Base-by-base conservation (phyloP, 2,888 invertebrate genomes). In the Pachycephus smyrnensis region DNA sequence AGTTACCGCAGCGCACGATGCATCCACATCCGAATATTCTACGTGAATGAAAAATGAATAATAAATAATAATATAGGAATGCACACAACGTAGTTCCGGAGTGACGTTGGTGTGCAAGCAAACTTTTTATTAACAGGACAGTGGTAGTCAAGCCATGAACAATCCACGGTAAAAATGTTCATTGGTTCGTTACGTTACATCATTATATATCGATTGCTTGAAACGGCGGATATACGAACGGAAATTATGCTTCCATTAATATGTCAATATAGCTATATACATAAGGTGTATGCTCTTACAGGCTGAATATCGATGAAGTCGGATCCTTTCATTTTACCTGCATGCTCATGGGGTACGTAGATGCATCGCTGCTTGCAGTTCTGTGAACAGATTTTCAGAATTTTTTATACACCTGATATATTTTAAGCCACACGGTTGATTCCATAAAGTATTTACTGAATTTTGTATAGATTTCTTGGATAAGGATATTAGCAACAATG, bases 61-160 rank as follows among this genome's bases (percentile, higher is more conserved):
- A 75, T 75, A 79, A 73, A 80, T 81, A 76, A 76, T 75, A 71
- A 75, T 75, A 80, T 73, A 75, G 69, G 79, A 81, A 83, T 80
- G 77, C 82, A 79, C 69, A 80, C 37, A 82, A 80, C 82, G 82
- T 81, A 83, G 81, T 83, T 83, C 82, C 83, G 79, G 79, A 76
- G 73, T 76, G 77, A 73, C 75, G 77, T 69, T 73, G 75, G 32
- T 69, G 37, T 75, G 71, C 36, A 30, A 30, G 30, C 40, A 36
- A 32, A 69, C 75, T 77, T 68, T 78, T 81, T 75, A 80, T 75
- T 73, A 35, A 36, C 69, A 73, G 31, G 71, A 69, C 80, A 79
- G 80, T 81, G 77, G 76, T 75, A 77, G 75, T 82, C 82, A 82
- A 71, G 71, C 71, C 71, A 71, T 71, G 12, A 71, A 71, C 30